Evolutionary conservation across 2,888 invertebrate genomes (phyloP), one percentile per base, ranked within the genome.

Genomic region (Petrolisthes cinctipes): DNA sequence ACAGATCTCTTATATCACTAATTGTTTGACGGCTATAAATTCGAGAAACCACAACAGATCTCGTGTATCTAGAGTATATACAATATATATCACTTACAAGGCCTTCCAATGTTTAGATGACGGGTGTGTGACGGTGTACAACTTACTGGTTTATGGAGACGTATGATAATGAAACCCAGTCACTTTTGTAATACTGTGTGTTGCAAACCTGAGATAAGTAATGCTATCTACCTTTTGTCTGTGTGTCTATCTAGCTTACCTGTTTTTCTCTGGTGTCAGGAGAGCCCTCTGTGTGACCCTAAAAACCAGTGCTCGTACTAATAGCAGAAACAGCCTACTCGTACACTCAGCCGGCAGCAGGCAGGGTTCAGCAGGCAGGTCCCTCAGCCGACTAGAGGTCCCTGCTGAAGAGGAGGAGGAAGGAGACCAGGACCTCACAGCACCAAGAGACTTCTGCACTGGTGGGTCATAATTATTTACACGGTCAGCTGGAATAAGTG

Each of bases 351-450:
- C 71, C 71, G 20, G 11, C 71, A 71, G 71, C 71, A 14, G 71
- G 11, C 71, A 17, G 71, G 71, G 71, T 2, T 71, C 71, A 71
- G 71, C 71, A 71, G 71, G 17, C 17, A 71, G 71, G 5, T 20
- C 71, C 6, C 71, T 71, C n/a, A 71, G 71, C 71, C 14, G 71
- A 6, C n/a, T 71, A 11, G 71, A 71, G 71, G n/a, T 71, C n/a
- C 71, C 71, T 20, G 11, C 71, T 71, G 71, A 71, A 20, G 71
- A 71, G 71, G 71, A 71, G 71, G 71, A 71, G 71, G 71, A 71
- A 71, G 71, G 20, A 20, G n/a, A 71, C 14, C 17, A n/a, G 71
- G 71, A 71, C 6, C 5, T 71, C n/a, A n/a, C 71, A 17, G 17
- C 71, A 71, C 11, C n/a, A 11, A 11, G 20, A 20, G 71, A 71